phyloP scores from a whole-genome alignment of 1,140 invertebrate genomes.

The Sesamia nonagrioides region DNA sequence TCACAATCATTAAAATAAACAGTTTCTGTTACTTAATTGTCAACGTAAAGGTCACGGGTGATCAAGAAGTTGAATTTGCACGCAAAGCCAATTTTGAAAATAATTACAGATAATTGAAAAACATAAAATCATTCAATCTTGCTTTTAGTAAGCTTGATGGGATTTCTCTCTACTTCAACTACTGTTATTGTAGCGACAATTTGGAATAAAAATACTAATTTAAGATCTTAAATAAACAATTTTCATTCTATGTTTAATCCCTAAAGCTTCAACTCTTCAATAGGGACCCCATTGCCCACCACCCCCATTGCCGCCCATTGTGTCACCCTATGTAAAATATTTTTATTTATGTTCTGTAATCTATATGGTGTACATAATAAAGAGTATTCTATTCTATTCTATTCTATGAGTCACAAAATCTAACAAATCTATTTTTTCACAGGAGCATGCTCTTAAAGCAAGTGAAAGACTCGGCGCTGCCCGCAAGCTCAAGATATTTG shows the following conservation, averaged over 20 bases:
- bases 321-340: too few relatives aligned
- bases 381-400: too few relatives aligned
- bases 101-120: background rate
- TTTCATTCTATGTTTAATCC: too few relatives aligned
- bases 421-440: constrained; percentile 45
- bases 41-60: constrained; percentile 17
- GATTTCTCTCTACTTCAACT: background rate
- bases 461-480: constrained; percentile 71
- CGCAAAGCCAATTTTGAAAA: constrained; percentile 5
- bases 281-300: too few relatives aligned
- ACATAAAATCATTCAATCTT: background rate
- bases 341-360: too few relatives aligned
- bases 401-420: too few relatives aligned
- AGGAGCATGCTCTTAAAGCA: constrained; percentile 78
- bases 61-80: background rate
- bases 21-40: constrained; percentile 30
- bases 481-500: constrained; percentile 73
- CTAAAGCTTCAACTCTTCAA: too few relatives aligned
- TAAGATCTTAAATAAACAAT: too few relatives aligned
- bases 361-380: too few relatives aligned
- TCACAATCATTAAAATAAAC: constrained; percentile 25
- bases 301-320: too few relatives aligned
- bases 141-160: background rate
- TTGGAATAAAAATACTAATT: too few relatives aligned
- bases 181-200: too few relatives aligned